Conservation (phyloP, 2,113 vertebrate species). For the Pavo muticus region DNA sequence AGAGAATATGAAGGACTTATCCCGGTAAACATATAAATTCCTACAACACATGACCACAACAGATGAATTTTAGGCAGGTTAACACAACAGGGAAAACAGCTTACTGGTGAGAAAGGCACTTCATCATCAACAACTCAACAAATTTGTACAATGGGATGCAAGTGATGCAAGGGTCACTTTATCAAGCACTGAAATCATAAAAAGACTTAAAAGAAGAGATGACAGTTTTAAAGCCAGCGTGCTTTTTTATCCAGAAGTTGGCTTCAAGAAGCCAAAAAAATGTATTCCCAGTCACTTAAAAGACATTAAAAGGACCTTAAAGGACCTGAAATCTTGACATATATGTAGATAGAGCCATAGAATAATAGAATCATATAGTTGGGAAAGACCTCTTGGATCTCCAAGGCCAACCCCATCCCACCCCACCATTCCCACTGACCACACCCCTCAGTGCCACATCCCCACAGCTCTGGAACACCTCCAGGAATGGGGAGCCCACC, state of each 20-base stretch:
- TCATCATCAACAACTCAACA: background rate
- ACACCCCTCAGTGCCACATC: too few relatives aligned
- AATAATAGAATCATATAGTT: too few relatives aligned
- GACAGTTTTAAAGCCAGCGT: background rate
- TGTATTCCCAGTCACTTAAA: constrained; percentile 27
- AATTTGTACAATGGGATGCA: background rate
- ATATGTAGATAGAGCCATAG: background rate
- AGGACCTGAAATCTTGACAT: background rate
- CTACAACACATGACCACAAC: background rate
- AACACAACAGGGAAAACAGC: background rate
- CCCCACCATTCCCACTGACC: too few relatives aligned
- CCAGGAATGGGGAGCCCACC: too few relatives aligned
- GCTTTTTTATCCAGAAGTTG: constrained; percentile 3
- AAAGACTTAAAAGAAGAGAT: background rate
- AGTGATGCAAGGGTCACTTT: background rate
- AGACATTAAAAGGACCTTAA: background rate
- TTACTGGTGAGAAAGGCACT: background rate
- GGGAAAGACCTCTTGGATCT: too few relatives aligned
- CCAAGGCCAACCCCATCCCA: too few relatives aligned
- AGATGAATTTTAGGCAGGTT: background rate
- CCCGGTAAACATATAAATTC: background rate
- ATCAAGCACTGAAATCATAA: background rate
- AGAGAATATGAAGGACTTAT: background rate
- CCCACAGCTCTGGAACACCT: too few relatives aligned
- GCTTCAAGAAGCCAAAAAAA: constrained; percentile 23